phyloP scores from a whole-genome alignment of 2,113 vertebrate genomes.

The Callionymus lyra region DNA sequence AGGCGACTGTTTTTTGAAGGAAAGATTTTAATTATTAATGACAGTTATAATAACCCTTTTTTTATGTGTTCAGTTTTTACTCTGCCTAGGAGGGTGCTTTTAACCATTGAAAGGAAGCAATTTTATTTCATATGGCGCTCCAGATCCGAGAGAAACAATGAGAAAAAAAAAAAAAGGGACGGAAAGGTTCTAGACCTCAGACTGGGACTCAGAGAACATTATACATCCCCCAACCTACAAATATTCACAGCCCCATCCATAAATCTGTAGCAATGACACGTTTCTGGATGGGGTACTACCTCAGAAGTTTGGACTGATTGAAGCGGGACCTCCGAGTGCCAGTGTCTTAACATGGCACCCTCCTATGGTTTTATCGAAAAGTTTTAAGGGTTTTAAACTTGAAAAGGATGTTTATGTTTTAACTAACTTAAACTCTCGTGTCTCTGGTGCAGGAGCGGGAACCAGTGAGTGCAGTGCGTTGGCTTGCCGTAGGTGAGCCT shows the following conservation, averaged over 20 bases:
- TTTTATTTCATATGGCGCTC: too few species aligned
- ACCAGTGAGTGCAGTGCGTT: constrained; percentile 6
- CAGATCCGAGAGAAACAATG: too few species aligned
- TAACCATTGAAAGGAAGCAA: too few species aligned
- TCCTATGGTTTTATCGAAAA: neutral
- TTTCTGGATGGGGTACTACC: constrained; percentile 2
- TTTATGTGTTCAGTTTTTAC: too few species aligned
- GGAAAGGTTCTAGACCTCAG: too few species aligned
- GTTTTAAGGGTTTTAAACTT: neutral
- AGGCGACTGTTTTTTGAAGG: too few species aligned
- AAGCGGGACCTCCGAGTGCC: neutral
- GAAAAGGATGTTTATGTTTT: constrained; percentile 2
- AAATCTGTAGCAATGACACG: neutral
- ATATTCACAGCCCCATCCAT: neutral
- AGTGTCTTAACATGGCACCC: neutral
- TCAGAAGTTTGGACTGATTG: neutral
- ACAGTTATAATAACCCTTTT: too few species aligned
- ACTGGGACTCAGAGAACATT: too few species aligned
- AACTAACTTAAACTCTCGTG: neutral
- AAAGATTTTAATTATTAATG: too few species aligned
- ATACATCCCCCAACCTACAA: too few species aligned
- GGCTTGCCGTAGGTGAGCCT: constrained; percentile 2
- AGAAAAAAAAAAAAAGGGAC: too few species aligned
- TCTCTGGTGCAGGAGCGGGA: constrained; percentile 7
- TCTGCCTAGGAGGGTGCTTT: too few species aligned